Base-by-base conservation (phyloP, 1,140 invertebrate genomes). In the Mycetomoellerius zeteki region DNA sequence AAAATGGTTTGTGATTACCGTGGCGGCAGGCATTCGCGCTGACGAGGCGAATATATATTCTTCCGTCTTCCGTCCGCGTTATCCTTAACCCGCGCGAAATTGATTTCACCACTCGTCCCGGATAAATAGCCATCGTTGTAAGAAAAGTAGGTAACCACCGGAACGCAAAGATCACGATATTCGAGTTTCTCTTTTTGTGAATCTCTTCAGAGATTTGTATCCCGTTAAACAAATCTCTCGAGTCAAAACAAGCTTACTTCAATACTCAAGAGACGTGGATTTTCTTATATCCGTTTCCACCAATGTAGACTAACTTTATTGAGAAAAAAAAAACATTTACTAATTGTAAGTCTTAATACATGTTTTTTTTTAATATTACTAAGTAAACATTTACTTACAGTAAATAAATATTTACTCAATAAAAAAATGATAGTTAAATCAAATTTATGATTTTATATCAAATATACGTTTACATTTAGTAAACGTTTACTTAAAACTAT, bases 1-100 rank as follows among this genome's bases (percentile, higher is more conserved):
- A 81, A 81, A 81, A 81, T 81, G 77, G 64, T 69, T 43, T 62
- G 77, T 43, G 77, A 81, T 81, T 81, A 81, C 64, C 60, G 47
- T 60, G 62, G 27, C 27, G 60, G 76, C 76, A 78, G 47, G 77
- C 77, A 30, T 77, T 64, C 75, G 47, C 60, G 76, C 76, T 80
- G 76, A 80, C 76, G 62, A 67, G 43, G 76, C 76, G 76, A 80
- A 80, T 80, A 67, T 80, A 50, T 50, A 69, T 69, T 67, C 43
- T n/a, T 67, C 43, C 14, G n/a, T 65, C 76, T 78, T 65, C 76
- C 60, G 27, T 78, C 19, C 75, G 60, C 76, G 43, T 43, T 67
- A 67, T 80, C 76, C 60, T 67, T 50, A 80, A 37, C 60, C 43
- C 76, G 76, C 60, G 76, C 43, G 14, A 80, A 80, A 80, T 80